Evolutionary conservation across 2,113 vertebrate species (phyloP).

Genomic region (Aplodontia rufa): DNA sequence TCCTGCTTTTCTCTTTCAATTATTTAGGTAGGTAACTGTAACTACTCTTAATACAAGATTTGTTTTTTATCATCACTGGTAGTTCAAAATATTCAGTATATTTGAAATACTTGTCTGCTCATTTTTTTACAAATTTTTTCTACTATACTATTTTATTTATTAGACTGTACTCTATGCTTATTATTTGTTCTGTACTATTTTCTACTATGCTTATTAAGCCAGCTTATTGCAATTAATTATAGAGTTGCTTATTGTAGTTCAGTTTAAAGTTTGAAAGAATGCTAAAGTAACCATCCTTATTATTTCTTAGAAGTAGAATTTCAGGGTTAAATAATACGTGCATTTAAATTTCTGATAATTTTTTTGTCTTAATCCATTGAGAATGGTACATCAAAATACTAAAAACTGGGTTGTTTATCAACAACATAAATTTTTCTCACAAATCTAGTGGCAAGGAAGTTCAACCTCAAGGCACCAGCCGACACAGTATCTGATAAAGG

Average conservation of each 20-base stretch:
- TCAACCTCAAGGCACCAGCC: too few relatives aligned
- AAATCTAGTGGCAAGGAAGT: too few relatives aligned
- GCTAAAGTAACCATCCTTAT: not conserved
- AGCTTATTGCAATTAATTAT: not conserved
- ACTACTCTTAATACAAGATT: not conserved
- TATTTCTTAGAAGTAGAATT: not conserved
- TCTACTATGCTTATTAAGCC: not conserved
- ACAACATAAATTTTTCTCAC: too few relatives aligned
- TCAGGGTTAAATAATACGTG: too few relatives aligned
- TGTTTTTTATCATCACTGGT: not conserved
- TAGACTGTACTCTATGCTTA: too few relatives aligned
- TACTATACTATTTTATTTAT: too few relatives aligned
- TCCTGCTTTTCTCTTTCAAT: not conserved
- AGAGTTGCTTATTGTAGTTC: not conserved
- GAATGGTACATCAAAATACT: too few relatives aligned
- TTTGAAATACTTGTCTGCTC: not conserved
- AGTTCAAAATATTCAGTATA: not conserved
- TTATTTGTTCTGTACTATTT: too few relatives aligned
- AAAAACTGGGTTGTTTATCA: too few relatives aligned
- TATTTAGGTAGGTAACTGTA: not conserved
- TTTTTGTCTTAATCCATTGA: not conserved
- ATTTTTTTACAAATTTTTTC: not conserved
- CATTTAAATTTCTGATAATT: not conserved
- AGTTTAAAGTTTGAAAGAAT: not conserved
- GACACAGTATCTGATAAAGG: too few relatives aligned